Conservation (phyloP, 1,140 invertebrate genomes). For the Phocides pigmalion region DNA sequence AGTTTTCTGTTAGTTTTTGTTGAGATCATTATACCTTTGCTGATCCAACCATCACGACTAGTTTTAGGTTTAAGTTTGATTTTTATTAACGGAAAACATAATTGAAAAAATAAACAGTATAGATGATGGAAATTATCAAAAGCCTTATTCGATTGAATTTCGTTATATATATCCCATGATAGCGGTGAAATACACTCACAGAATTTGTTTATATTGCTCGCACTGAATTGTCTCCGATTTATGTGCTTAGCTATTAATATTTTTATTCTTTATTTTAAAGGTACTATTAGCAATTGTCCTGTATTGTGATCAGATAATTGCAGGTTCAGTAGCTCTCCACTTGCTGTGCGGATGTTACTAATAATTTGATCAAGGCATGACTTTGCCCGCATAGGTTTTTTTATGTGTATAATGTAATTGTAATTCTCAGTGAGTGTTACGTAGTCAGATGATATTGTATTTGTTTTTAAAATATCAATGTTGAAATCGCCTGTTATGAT, state of each 20-base stretch:
- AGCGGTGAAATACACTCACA: neutral
- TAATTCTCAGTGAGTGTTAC: neutral
- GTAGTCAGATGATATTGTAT: neutral
- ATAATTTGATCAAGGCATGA: slow-evolving; percentile 35
- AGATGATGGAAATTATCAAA: too few species aligned
- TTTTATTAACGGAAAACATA: too few species aligned
- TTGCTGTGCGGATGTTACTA: slow-evolving; percentile 24
- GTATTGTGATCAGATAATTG: slow-evolving; percentile 40
- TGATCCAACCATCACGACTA: too few species aligned
- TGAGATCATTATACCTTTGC: too few species aligned
- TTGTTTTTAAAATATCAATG: too few species aligned
- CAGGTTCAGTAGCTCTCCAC: slow-evolving; percentile 18
- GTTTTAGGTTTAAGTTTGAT: too few species aligned
- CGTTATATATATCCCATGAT: too few species aligned
- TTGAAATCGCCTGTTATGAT: too few species aligned
- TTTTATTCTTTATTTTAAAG: neutral
- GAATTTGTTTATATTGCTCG: slow-evolving; percentile 12
- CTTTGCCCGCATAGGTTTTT: slow-evolving; percentile 20
- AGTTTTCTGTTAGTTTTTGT: too few species aligned
- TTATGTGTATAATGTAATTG: slow-evolving; percentile 22
- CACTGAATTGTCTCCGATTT: neutral
- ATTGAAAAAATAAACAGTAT: too few species aligned
- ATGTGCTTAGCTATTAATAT: neutral
- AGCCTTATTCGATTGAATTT: too few species aligned
- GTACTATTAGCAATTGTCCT: neutral